Evolutionary conservation across 2,113 vertebrate genomes (phyloP).

Genomic region (Mungos mungo): DNA sequence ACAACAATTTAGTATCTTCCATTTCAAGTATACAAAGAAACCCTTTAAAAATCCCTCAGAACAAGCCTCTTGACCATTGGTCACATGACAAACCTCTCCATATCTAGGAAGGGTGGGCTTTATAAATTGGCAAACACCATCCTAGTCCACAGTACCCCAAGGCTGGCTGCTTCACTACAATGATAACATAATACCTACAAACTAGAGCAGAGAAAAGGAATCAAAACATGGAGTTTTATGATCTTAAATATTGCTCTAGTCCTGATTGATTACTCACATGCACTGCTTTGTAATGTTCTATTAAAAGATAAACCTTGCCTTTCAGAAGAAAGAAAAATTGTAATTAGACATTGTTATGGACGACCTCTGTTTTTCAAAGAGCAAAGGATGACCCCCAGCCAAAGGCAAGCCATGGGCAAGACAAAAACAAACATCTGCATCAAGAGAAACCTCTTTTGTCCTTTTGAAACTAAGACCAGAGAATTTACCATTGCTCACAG

Average conservation of each 20-base stretch:
- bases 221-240: not conserved
- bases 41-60: not conserved
- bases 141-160: not conserved
- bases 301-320: not conserved
- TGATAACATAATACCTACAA: not conserved
- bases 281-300: not conserved
- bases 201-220: not conserved
- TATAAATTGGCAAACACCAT: not conserved
- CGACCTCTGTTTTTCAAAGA: not conserved
- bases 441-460: not conserved
- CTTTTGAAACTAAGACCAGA: not conserved
- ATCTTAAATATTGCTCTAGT: not conserved
- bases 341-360: not conserved
- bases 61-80: not conserved
- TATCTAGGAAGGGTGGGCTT: not conserved
- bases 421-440: not conserved
- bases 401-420: not conserved
- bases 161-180: not conserved
- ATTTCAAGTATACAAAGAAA: not conserved
- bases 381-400: not conserved
- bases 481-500: too few species aligned
- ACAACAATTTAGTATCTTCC: not conserved
- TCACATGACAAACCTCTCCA: not conserved
- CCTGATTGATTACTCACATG: not conserved
- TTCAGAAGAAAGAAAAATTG: not conserved